Base-by-base conservation (phyloP, 2,888 invertebrate genomes). In the Amiota communis region DNA sequence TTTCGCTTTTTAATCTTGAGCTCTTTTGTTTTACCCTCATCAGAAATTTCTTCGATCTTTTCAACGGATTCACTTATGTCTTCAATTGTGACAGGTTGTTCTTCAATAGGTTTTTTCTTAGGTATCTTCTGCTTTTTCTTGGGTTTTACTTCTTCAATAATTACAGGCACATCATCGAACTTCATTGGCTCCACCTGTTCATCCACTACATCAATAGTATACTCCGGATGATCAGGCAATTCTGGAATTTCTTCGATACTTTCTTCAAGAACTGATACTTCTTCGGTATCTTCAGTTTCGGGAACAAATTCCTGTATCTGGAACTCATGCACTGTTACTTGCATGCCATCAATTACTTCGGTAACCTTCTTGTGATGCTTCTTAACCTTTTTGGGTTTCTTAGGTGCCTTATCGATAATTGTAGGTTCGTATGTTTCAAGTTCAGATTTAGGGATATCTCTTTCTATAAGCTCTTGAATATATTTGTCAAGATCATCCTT, bases 21-120 rank as follows among this genome's bases (percentile, higher is more conserved):
- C 77, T 88, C 87, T 48, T 88, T 88, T 0, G 87, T 80, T 64
- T 87, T 88, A 1, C 89, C 90, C 70, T 87, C 87, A 3, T 84
- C 81, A 6, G 78, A 75, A 53, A 87, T 86, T 15, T 85, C 81
- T 13, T 81, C 73, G 51, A 82, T 76, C 3, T 82, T 78, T 74
- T 83, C 77, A 0, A 88, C 86, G 8, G 85, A 86, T 79, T 89
- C 85, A 0, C 71, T 77, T 9, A 82, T 72, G 20, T 81, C 79
- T 75, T 81, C 71, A 49, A 82, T 72, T 20, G 48, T 69, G n/a
- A 82, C 71, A 63, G 81, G 77, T n/a, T 75, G 72, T 2, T 71
- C 61, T 11, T 74, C 85, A 15, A 90, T 90, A 47, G 87, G 78
- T 73, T 91, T 90, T 79, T 91, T 90, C 79, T 91, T 91, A 9